Base-by-base conservation (phyloP, 1,140 invertebrate species). In the Drosophila biarmipes region DNA sequence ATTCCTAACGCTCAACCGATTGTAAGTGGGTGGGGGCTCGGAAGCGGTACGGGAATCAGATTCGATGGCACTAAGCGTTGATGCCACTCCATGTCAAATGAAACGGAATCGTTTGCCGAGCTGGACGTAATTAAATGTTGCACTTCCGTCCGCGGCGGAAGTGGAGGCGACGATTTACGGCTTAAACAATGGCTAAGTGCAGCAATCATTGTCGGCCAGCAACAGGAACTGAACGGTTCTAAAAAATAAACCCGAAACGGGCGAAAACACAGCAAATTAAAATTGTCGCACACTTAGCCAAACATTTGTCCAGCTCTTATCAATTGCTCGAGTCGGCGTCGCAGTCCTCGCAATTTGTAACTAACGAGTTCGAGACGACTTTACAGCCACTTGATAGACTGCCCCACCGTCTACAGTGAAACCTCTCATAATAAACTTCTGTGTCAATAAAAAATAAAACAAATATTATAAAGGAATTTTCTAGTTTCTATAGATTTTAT, bases 301-400 rank as follows among this genome's bases (percentile, higher is more conserved):
- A 86, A 86, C 82, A 86, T 82, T 86, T 86, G 71, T 72, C 63
- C 74, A 64, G 79, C 82, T 87, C 71, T 86, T 86, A 86, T 82
- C 78, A 75, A 80, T 71, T 42, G 52, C 67, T 73, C 63, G 63
- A 74, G 45, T 64, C 37, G 37, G 31, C 38, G 75, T 63, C 42
- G 29, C 64, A 55, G 59, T 48, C 80, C 31, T 56, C 56, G 56
- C 29, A 58, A 55, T 58, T 75, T 77, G 52, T 58, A 71, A 78
- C 75, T 84, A 84, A 75, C 79, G 71, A 84, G 67, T 68, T 54
- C 46, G 58, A 64, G 57, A 45, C 62, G 66, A 49, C 45, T 58
- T 42, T 52, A 52, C 64, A 66, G 64, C 57, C 74, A 79, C 82
- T 82, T 82, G 84, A 89, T 82, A 59, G 42, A 86, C 48, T 68